Percentiles rank a stretch among this genome's conserved stretches.
Evolutionary conservation across 2,888 invertebrate genomes (phyloP).

Genomic region (Orthonevra nobilis): DNA sequence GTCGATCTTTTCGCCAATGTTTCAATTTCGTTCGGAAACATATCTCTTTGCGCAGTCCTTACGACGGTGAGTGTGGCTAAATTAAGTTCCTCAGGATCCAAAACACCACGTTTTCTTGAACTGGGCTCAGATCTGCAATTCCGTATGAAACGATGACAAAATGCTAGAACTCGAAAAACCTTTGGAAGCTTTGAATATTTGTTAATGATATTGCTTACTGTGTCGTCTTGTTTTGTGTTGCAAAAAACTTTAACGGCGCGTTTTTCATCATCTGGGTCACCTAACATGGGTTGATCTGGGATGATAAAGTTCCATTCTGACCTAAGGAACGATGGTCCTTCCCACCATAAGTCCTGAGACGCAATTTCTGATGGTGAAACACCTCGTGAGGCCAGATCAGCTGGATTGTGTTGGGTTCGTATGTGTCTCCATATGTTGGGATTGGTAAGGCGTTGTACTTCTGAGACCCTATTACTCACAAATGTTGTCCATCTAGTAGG

Average conservation of each 20-base stretch:
- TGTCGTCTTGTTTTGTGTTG: too few relatives aligned
- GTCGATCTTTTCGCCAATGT: not conserved
- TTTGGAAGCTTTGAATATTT: not conserved
- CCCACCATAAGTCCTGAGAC: conserved; percentile 12
- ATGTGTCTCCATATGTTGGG: not conserved
- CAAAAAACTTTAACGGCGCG: not conserved
- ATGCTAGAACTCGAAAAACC: not conserved
- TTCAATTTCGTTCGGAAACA: conserved; percentile 5
- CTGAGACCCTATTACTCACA: not conserved
- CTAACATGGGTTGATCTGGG: not conserved
- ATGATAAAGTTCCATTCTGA: not conserved
- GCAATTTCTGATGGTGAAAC: not conserved
- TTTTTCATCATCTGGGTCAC: not conserved
- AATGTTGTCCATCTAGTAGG: conserved; percentile 4
- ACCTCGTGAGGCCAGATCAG: conserved; percentile 4
- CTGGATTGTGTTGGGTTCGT: not conserved
- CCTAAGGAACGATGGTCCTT: not conserved
- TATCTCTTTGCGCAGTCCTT: not conserved
- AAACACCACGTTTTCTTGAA: not conserved
- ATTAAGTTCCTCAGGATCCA: not conserved
- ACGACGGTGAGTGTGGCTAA: not conserved
- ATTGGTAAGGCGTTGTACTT: not conserved
- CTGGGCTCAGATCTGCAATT: not conserved
- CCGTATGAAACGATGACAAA: not conserved
- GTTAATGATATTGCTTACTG: too few relatives aligned